Evolutionary conservation across 2,113 vertebrate genomes (phyloP).

Genomic region (Rattus norvegicus): GRCr8 NC_086022.1:145468501-145469000

Average conservation of each 20-base stretch:
- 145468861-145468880: neutral
- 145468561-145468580: neutral
- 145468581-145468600: neutral
- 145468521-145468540: no score
- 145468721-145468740: neutral
- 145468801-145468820: neutral
- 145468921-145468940: neutral
- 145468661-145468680: neutral
- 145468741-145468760: neutral
- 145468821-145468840: neutral
- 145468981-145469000: neutral
- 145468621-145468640: fast-evolving
- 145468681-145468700: neutral
- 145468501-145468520: neutral
- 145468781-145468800: neutral
- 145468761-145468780: neutral
- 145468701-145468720: neutral
- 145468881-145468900: neutral
- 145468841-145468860: neutral
- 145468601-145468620: no score
- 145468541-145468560: neutral
- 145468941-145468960: neutral
- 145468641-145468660: neutral
- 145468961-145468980: neutral
- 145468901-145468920: neutral